Evolutionary conservation across 2,888 invertebrate genomes (phyloP).

Genomic region (Tetranychus truncatus): DNA sequence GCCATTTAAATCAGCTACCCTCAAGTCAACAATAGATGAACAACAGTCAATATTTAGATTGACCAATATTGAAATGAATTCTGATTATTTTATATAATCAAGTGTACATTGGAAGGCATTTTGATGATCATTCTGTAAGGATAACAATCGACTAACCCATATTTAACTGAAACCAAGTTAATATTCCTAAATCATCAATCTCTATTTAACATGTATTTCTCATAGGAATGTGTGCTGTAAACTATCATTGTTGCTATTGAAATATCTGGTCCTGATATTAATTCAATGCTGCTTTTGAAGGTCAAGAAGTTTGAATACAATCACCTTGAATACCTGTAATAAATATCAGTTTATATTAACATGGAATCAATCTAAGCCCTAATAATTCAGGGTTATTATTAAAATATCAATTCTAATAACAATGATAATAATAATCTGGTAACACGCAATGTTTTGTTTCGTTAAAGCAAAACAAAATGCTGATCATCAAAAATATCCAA

Average conservation of each 20-base stretch:
- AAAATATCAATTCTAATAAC: not conserved
- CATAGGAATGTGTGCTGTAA: not conserved
- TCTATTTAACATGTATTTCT: not conserved
- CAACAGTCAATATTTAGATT: no score
- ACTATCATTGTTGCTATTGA: not conserved
- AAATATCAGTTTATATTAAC: not conserved
- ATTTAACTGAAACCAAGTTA: not conserved
- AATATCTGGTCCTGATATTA: not conserved
- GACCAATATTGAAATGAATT: not conserved
- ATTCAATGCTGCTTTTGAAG: not conserved
- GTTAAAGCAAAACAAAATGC: not conserved
- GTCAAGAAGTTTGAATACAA: not conserved
- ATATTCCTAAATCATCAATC: not conserved
- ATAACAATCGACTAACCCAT: not conserved
- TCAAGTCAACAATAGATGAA: not conserved
- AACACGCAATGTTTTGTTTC: not conserved
- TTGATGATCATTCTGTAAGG: not conserved
- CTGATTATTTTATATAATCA: not conserved
- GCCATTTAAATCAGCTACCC: not conserved
- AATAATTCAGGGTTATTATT: not conserved
- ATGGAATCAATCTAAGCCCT: not conserved
- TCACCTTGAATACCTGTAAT: not conserved
- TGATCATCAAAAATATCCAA: not conserved
- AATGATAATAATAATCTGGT: not conserved
- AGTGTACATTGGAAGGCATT: not conserved